Evolutionary conservation across 2,888 invertebrate species (phyloP), one percentile per base, ranked within the genome.

Genomic region (Pollenia angustigena): DNA sequence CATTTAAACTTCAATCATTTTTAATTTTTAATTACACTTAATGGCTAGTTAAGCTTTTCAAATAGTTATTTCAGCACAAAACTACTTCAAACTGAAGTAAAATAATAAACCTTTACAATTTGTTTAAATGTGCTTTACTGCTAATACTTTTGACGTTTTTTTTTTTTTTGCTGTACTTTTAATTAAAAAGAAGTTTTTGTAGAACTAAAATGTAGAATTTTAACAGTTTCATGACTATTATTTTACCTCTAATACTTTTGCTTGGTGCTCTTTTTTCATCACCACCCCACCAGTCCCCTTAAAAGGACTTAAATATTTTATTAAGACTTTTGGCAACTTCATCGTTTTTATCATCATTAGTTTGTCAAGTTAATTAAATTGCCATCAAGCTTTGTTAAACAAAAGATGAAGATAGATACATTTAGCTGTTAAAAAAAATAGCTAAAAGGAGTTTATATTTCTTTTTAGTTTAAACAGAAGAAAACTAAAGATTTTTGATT

Each of bases 291-390:
- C 2, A 48, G 56, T 12, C 32, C 32, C 32, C 6, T 1, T 9
- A 7, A 7, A 14, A 50, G 40, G 48, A 23, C 48, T 83, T 76
- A 66, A 69, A 42, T 69, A 62, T 69, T 54, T 46, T 54, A 68
- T 75, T 75, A 82, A 83, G 83, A 66, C 83, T 84, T 84, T 83
- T 83, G 83, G 46, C 52, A 66, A 48, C 79, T 50, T 64, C 76
- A 50, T 84, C 80, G 54, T 58, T 32, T 32, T 32, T 62, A 75
- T 75, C 75, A 64, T 82, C 82, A 84, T 87, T 87, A 87, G 86
- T 84, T 84, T 87, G 81, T 81, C 78, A 81, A 87, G 87, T 76
- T 87, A 85, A 85, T 87, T 87, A 85, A 87, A 85, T 82, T 85
- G 81, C 64, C 69, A 85, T 82, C 71, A 79, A 82, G 85, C 6